phyloP scores from a whole-genome alignment of 1,140 invertebrate species.

The Diachasmimorpha longicaudata region DNA sequence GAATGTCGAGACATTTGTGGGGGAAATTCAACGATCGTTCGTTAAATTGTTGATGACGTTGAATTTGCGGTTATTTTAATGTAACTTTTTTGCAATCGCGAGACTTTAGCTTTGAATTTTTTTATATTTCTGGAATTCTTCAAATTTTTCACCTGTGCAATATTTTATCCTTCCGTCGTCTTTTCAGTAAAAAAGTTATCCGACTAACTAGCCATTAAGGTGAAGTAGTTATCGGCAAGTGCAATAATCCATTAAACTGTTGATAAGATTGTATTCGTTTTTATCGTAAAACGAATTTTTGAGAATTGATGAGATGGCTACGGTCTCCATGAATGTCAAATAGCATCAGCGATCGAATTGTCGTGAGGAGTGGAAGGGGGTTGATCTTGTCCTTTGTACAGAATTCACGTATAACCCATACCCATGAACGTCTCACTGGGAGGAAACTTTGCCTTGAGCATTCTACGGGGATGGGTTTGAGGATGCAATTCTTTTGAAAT shows the following conservation, averaged over 20 bases:
- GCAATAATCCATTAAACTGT: background rate
- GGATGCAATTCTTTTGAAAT: slow-evolving; percentile 57
- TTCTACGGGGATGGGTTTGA: slow-evolving; percentile 44
- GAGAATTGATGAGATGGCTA: background rate
- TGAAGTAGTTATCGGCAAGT: background rate
- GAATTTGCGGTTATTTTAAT: too few species aligned
- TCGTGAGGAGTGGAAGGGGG: background rate
- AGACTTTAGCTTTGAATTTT: too few species aligned
- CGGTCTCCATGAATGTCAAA: background rate
- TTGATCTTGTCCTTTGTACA: slow-evolving; percentile 17
- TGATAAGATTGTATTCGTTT: background rate
- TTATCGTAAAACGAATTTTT: background rate
- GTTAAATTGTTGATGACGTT: too few species aligned
- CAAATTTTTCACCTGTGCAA: too few species aligned
- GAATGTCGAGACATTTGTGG: background rate
- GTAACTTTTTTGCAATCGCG: too few species aligned
- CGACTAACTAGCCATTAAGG: background rate
- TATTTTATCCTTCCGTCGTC: too few species aligned
- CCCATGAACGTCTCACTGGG: background rate
- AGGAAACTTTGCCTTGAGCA: slow-evolving; percentile 25
- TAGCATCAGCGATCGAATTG: background rate
- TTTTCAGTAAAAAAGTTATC: background rate
- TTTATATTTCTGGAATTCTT: too few species aligned
- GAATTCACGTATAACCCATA: slow-evolving; percentile 27
- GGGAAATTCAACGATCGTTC: too few species aligned